A percentile compares a stretch with the other conserved stretches of the same genome.
phyloP scores from a whole-genome alignment of 2,888 invertebrate genomes.

The Smittia aterrima region DNA sequence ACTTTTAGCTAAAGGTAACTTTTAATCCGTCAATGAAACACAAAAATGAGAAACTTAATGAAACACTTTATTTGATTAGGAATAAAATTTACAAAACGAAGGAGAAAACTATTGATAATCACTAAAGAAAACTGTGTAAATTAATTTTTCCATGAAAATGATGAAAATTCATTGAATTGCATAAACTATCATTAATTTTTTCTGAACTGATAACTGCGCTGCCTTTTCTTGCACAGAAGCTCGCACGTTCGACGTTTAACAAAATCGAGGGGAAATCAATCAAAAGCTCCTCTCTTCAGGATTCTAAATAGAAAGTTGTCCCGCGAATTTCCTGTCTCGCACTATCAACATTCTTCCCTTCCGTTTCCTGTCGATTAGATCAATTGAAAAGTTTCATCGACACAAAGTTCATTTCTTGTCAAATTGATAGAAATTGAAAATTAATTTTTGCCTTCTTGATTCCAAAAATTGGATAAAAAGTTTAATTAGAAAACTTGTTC shows the following conservation, averaged over 20 bases:
- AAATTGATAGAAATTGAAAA: not conserved
- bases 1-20: constrained; percentile 26
- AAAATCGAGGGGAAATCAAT: constrained; percentile 2
- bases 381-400: not conserved
- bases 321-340: not conserved
- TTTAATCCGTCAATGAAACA: constrained; percentile 32
- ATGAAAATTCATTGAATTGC: constrained; percentile 41
- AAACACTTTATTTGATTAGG: not conserved
- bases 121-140: constrained; percentile 28
- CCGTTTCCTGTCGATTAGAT: constrained; percentile 5
- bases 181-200: constrained; percentile 42
- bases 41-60: not conserved
- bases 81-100: constrained; percentile 28
- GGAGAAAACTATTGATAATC: not conserved
- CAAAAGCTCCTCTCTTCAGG: not conserved
- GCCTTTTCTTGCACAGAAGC: too few relatives aligned
- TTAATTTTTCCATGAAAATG: constrained; percentile 19
- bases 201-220: not conserved
- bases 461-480: constrained; percentile 21
- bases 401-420: not conserved
- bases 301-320: constrained; percentile 3
- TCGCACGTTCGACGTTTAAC: not conserved
- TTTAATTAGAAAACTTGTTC: constrained; percentile 32
- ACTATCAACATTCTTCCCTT: not conserved
- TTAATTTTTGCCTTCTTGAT: not conserved